Base-by-base conservation (phyloP, 2,888 invertebrate genomes). In the Acleris literana region DNA sequence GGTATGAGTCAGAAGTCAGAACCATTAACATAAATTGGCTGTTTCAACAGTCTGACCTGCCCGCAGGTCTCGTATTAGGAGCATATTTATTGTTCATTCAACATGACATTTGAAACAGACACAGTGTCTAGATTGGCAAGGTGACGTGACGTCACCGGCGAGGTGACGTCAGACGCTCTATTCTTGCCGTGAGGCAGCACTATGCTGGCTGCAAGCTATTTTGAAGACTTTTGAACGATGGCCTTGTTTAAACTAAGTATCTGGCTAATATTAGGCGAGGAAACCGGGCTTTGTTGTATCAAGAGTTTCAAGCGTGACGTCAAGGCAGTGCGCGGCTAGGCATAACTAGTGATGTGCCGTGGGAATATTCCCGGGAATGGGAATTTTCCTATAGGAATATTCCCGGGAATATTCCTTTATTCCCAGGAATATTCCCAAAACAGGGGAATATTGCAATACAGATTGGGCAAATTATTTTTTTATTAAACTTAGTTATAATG, bases 71-170 rank as follows among this genome's bases (percentile, higher is more conserved):
- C 53, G 64, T 64, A 48, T 22, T 18, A 20, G 52, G 54, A n/a
- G 54, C 64, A 60, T 39, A 54, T 48, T 49, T 39, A 54, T 49
- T 33, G 59, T 55, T 64, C 58, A 59, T 49, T 58, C n/a, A 33
- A 59, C 54, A 39, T 39, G 18, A 39, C 49, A 65, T 60, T 59
- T 55, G 4, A 58, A 58, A 25, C 33, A 22, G 25, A 44, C 63
- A 39, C 58, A 60, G 46, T 25, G 52, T 64, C 60, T 64, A 64
- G 64, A 57, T 51, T 56, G 76, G 73, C 78, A 83, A 82, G 81
- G 82, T 72, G 76, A 67, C 9, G 62, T 79, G 79, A 79, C 79
- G 82, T 77, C 76, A 78, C 68, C 33, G 44, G 55, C 22, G 63
- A 18, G 20, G 69, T 80, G 77, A 80, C 78, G 71, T 75, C 76